Conservation (phyloP, 1,140 invertebrate species). For the Galleria mellonella region DNA sequence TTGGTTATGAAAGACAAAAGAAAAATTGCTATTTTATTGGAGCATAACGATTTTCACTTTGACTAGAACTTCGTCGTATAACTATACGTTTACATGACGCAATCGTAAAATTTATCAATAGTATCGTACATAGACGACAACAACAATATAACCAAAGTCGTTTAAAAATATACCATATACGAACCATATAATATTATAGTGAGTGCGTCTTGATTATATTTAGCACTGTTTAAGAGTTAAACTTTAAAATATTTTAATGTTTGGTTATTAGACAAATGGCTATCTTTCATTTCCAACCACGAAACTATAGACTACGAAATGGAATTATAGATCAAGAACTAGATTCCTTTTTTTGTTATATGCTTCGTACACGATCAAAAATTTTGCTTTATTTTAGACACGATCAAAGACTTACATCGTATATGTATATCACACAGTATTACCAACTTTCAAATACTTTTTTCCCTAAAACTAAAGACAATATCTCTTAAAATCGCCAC, state of each 20-base stretch:
- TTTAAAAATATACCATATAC: constrained; percentile 13
- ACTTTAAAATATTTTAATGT: constrained; percentile 10
- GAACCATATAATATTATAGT: constrained; percentile 18
- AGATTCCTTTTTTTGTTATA: no score
- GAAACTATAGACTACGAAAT: no score
- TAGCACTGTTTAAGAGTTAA: constrained; percentile 1
- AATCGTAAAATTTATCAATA: constrained; percentile 65
- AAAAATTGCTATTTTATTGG: no score
- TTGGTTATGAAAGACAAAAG: no score
- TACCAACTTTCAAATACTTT: no score
- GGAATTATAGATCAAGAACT: no score
- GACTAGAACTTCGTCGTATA: constrained; percentile 29
- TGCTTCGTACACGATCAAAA: no score
- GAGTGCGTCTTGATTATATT: constrained; percentile 17
- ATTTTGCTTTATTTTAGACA: no score
- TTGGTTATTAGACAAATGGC: constrained; percentile 50
- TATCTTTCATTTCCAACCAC: constrained; percentile 31
- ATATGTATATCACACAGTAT: no score
- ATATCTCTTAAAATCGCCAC: no score
- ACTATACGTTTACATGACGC: constrained; percentile 67
- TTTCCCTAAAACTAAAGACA: no score
- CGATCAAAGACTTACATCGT: no score
- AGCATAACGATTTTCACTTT: constrained; percentile 15
- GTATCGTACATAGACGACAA: constrained; percentile 57
- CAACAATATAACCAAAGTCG: constrained; percentile 52